A percentile compares a stretch with the other conserved stretches of the same genome.
Evolutionary conservation across 2,797 vertebrate species (phyloP).

Genomic region (Fistularia commersonii): DNA sequence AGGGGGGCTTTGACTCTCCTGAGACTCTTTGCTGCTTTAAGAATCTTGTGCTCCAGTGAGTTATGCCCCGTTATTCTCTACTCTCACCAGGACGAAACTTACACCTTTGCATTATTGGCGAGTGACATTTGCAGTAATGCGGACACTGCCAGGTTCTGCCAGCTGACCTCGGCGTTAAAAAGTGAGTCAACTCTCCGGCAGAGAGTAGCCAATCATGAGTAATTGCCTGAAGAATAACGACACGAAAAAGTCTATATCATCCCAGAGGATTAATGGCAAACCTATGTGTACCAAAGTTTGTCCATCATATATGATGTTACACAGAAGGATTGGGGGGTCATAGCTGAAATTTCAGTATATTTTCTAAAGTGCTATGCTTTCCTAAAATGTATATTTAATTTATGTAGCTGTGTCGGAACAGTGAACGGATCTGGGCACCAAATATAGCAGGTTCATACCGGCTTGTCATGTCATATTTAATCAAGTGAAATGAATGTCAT

Average conservation of each 20-base stretch:
- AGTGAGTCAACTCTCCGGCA: conserved; percentile 29
- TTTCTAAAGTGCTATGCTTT: conserved; percentile 20
- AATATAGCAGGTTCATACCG: conserved; percentile 19
- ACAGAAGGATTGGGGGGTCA: conserved; percentile 24
- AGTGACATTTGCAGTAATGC: conserved; percentile 44
- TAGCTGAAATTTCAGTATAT: conserved; percentile 23
- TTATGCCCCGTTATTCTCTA: conserved; percentile 52
- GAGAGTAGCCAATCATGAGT: conserved; percentile 35
- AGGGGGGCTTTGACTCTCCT: conserved; percentile 29
- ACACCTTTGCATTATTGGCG: conserved; percentile 46
- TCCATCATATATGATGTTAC: conserved; percentile 32
- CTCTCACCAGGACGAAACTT: conserved; percentile 50
- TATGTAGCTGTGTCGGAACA: too few species aligned
- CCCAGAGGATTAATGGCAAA: conserved; percentile 21
- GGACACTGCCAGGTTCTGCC: conserved; percentile 37
- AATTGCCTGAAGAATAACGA: conserved; percentile 34
- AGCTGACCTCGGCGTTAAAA: conserved; percentile 45
- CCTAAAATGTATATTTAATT: conserved; percentile 22
- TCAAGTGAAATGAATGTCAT: conserved; percentile 12
- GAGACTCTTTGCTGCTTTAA: conserved; percentile 45
- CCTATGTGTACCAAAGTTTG: conserved; percentile 30
- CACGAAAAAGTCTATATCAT: conserved; percentile 5
- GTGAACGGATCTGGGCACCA: conserved; percentile 13
- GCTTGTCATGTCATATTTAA: conserved; percentile 21
- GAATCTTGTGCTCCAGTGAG: conserved; percentile 47